Evolutionary conservation across 30 jellyfish, hydroid and myxozoan species (phyloP).

Genomic region (Rhopilema esculentum): DNA sequence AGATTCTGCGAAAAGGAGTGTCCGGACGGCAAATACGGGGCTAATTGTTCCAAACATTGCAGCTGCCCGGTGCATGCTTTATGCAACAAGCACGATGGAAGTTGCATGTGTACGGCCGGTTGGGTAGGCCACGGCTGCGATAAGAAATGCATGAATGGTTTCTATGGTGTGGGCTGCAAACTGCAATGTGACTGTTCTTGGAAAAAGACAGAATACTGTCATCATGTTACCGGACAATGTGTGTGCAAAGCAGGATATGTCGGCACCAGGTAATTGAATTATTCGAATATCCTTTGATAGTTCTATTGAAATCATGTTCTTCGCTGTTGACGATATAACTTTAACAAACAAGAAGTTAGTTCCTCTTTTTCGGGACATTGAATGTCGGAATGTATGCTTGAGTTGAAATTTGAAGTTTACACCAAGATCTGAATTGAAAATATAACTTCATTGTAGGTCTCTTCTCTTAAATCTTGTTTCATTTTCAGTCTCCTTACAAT

Average conservation of each 20-base stretch:
- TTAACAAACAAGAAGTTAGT: too few species aligned
- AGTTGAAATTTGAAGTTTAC: too few species aligned
- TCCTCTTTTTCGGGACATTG: too few species aligned
- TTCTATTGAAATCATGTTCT: not conserved
- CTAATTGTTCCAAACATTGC: conserved; percentile 64
- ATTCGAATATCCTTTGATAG: not conserved
- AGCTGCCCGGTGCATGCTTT: conserved; percentile 67
- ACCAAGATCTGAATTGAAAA: too few species aligned
- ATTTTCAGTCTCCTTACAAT: too few species aligned
- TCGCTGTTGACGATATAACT: too few species aligned
- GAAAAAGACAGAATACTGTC: conserved; percentile 54
- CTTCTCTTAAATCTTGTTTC: too few species aligned
- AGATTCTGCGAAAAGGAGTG: conserved; percentile 51
- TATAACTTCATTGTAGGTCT: too few species aligned
- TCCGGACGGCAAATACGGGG: conserved; percentile 79
- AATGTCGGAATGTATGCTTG: too few species aligned
- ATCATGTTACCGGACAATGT: conserved; percentile 80
- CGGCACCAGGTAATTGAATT: conserved; percentile 46
- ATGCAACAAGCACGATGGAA: conserved; percentile 76
- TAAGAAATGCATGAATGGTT: conserved; percentile 35
- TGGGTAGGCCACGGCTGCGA: conserved; percentile 76
- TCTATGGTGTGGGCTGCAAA: conserved; percentile 79
- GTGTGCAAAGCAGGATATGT: conserved; percentile 75
- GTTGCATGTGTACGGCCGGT: conserved; percentile 83
- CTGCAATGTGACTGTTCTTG: conserved; percentile 62